Conservation (phyloP, 2,113 vertebrate genomes). For the Bostrychus sinensis region DNA sequence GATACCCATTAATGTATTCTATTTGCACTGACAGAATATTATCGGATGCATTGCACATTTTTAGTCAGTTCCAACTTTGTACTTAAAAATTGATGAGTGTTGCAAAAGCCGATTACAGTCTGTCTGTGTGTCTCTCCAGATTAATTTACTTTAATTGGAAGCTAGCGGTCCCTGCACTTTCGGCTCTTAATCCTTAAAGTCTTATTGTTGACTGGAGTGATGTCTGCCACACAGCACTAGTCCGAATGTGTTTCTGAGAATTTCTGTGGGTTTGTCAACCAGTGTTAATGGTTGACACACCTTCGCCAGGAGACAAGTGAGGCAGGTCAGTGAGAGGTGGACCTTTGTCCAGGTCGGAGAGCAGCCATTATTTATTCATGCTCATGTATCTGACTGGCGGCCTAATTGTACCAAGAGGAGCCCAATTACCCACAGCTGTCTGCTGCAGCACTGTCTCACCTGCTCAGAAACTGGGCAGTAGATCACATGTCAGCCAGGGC, state of each 20-base stretch:
- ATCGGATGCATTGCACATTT: conserved; percentile 43
- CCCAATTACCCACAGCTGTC: conserved; percentile 35
- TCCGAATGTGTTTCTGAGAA: neutral
- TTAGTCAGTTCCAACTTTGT: conserved; percentile 38
- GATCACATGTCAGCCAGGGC: conserved; percentile 48
- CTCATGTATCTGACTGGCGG: conserved; percentile 37
- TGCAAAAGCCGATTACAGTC: conserved; percentile 49
- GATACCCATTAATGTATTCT: conserved; percentile 62
- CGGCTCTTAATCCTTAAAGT: conserved; percentile 29
- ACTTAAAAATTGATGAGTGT: conserved; percentile 42
- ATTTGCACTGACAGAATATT: conserved; percentile 38
- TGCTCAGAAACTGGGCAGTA: conserved; percentile 39
- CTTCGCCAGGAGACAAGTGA: conserved; percentile 13
- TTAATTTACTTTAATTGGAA: conserved; percentile 59
- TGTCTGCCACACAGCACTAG: conserved; percentile 8
- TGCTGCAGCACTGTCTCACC: conserved; percentile 29
- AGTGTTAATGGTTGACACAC: no score
- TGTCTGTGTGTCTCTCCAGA: conserved; percentile 25
- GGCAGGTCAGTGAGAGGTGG: conserved; percentile 53
- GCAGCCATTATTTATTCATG: conserved; percentile 67
- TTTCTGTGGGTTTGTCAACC: conserved; percentile 6
- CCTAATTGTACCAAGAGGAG: conserved; percentile 66
- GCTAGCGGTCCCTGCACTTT: conserved; percentile 31
- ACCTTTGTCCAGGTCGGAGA: conserved; percentile 56
- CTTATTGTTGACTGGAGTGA: conserved; percentile 11